A percentile compares a stretch with the other conserved stretches of the same genome.
Conservation (phyloP, 2,113 vertebrate species). For the Litocranius walleri region DNA sequence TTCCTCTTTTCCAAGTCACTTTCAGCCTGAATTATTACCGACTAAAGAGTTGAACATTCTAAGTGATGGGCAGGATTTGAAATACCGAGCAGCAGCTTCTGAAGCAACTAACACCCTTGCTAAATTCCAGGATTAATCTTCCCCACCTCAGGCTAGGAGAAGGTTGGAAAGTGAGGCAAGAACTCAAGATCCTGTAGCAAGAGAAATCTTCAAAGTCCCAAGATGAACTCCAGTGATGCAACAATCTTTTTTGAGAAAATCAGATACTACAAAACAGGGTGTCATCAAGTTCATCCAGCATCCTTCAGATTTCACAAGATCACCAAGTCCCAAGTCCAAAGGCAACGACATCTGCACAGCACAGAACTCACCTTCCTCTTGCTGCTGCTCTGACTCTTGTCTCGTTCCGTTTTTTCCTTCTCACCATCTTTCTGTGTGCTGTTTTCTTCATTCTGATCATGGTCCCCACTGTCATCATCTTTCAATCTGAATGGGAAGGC, state of each 20-base stretch:
- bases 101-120: background rate
- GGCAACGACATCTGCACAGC: background rate
- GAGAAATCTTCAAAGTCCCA: background rate
- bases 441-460: constrained; percentile 89
- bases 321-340: background rate
- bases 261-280: background rate
- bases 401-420: constrained; percentile 87
- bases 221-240: background rate
- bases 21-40: background rate
- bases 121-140: background rate
- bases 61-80: background rate
- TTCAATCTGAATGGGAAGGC: constrained; percentile 79
- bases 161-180: background rate
- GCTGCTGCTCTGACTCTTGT: constrained; percentile 80
- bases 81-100: background rate
- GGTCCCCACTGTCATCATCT: constrained; percentile 89
- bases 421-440: constrained; percentile 91
- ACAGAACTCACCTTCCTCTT: constrained; percentile 82
- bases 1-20: background rate
- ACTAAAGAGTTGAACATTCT: background rate
- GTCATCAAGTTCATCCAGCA: background rate
- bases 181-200: background rate
- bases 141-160: background rate
- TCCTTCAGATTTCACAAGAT: background rate
- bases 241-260: background rate